Conservation (phyloP, 2,888 invertebrate species). For the Eledone cirrhosa region DNA sequence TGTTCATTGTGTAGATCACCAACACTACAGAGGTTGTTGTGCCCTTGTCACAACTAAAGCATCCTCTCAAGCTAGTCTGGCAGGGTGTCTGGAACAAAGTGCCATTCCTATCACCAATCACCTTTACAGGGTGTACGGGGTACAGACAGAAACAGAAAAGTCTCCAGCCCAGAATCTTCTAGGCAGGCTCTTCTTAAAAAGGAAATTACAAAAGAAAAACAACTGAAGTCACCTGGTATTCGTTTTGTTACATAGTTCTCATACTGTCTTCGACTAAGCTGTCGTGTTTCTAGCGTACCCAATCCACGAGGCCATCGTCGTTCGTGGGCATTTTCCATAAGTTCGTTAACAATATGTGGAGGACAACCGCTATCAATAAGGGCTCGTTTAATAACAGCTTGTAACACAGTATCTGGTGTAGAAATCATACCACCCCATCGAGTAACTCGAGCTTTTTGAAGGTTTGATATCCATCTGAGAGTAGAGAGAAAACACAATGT, state of each 20-base stretch:
- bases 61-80: too few relatives aligned
- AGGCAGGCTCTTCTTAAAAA: too few relatives aligned
- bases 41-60: too few relatives aligned
- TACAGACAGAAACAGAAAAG: too few relatives aligned
- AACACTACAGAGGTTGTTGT: too few relatives aligned
- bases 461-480: conserved; percentile 60
- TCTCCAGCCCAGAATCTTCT: too few relatives aligned
- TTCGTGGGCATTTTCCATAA: conserved; percentile 98
- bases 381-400: conserved; percentile 93
- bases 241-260: conserved; percentile 94
- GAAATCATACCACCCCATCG: conserved; percentile 99
- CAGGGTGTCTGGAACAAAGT: too few relatives aligned
- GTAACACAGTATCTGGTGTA: conserved; percentile 90
- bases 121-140: too few relatives aligned
- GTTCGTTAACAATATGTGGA: conserved; percentile 88
- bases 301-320: conserved; percentile 93
- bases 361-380: conserved; percentile 94
- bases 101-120: too few relatives aligned
- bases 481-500: conserved; percentile 9
- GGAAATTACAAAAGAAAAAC: neutral
- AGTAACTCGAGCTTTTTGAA: conserved; percentile 76
- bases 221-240: conserved; percentile 75
- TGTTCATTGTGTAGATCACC: too few relatives aligned
- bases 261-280: conserved; percentile 90
- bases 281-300: conserved; percentile 88